Evolutionary conservation across 2,888 invertebrate species (phyloP), one percentile per base, ranked within the genome.

Genomic region (Aspidapion aeneum): DNA sequence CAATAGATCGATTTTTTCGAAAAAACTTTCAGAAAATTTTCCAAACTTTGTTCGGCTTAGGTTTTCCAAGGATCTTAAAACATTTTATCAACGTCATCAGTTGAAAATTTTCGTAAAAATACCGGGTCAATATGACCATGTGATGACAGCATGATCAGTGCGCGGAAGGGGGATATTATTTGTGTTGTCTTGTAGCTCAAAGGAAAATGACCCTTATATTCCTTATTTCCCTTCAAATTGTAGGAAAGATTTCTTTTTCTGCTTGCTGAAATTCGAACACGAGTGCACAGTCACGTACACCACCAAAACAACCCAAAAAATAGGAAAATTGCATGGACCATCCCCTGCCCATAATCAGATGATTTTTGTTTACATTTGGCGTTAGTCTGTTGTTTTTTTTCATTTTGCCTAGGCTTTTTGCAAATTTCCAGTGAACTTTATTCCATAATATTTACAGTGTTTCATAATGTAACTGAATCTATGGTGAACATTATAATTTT

Each of bases 91-190:
- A 35, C 35, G 35, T 35, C 35, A 35, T 12, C 18, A 1, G 18
- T 60, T 57, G 35, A 60, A 65, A 63, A 66, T 66, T 60, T 58
- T 61, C 61, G 60, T 61, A 63, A 61, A 63, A 61, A 63, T 66
- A 66, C 68, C 70, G 69, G 68, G 74, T 77, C 74, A 78, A 79
- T 75, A 77, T 74, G 67, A 72, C 71, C 79, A 79, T 78, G 79
- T 79, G 79, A 79, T 74, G 69, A 68, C 71, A 72, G 77, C 79
- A 77, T 78, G 78, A 70, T 68, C 63, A 63, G 48, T 57, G 60
- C 3, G 48, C 58, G 63, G 70, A 69, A 71, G 72, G 72, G 70
- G 71, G 66, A 55, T 56, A n/a, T n/a, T n/a, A n/a, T 3, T 35
- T 35, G 5, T 35, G 35, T 35, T 35, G 35, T 7, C 35, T 35